Percentiles rank a stretch among this genome's conserved stretches.
Evolutionary conservation across 2,113 vertebrate genomes (phyloP).

Genomic region (Cyanoderma ruficeps): DNA sequence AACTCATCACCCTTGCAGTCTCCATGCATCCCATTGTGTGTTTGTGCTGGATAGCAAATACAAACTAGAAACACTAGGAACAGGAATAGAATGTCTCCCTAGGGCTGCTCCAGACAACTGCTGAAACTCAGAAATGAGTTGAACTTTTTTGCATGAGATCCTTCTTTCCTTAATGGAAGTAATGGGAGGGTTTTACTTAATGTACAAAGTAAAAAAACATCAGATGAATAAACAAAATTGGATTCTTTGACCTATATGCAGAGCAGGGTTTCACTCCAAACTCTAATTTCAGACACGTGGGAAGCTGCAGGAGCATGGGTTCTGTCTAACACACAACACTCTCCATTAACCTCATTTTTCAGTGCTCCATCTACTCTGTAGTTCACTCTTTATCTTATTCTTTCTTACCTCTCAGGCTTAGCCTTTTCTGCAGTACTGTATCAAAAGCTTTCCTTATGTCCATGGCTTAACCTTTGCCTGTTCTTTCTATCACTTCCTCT

Average conservation of each 20-base stretch:
- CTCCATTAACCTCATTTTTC: neutral
- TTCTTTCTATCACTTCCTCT: slow-evolving; percentile 66
- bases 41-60: neutral
- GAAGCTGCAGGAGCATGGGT: neutral
- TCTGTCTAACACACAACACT: neutral
- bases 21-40: neutral
- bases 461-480: slow-evolving; percentile 45
- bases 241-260: neutral
- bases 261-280: neutral
- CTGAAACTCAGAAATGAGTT: neutral
- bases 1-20: neutral
- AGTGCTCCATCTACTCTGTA: neutral
- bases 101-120: neutral
- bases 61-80: neutral
- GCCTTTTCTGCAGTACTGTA: slow-evolving; percentile 20
- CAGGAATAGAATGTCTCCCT: neutral
- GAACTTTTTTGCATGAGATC: neutral
- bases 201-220: neutral
- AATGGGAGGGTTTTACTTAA: neutral
- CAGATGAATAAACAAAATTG: neutral
- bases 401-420: neutral
- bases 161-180: neutral
- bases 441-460: slow-evolving; percentile 67
- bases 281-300: neutral
- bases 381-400: neutral